Base-by-base conservation (phyloP, 2,888 invertebrate species). In the Epirrhoe tristata region DNA sequence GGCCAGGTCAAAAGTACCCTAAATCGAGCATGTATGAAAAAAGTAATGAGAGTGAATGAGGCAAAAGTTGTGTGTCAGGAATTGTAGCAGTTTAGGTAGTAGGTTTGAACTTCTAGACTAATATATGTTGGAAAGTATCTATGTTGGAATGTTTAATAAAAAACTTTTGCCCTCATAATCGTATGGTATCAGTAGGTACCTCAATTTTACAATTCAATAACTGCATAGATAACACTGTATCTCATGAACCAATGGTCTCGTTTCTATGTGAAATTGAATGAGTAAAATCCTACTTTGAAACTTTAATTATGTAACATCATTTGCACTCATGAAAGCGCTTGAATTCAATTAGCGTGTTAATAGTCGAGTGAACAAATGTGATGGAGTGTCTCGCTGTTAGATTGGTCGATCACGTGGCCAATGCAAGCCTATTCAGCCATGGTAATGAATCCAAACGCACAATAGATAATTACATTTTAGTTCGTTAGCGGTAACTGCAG, bases 391-490 rank as follows among this genome's bases (percentile, higher is more conserved):
- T 32, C 48, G 31, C 64, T 46, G 61, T 69, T 62, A 66, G 64
- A 52, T 63, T 60, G 58, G 63, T 69, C 56, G 58, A 67, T 78
- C 74, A 80, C 77, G 74, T 75, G 73, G 77, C 78, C 75, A 77
- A 77, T 62, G 66, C 77, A 80, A 80, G 80, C 77, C 69, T 76
- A 75, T 79, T 80, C 72, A 74, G 77, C 67, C 76, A 78, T 73
- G 75, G 79, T 81, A 82, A 85, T 84, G 79, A 82, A 85, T 84
- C 79, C 79, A 72, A 87, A 82, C 81, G 81, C 78, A 77, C 81
- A 83, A 62, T 83, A 84, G 86, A 86, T 86, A 85, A 88, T 86
- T 81, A 80, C 82, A 81, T 85, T 85, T 84, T 81, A 81, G 77
- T 80, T 76, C 82, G 77, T 79, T 85, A 86, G 86, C 82, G 80